Evolutionary conservation across 2,797 vertebrate species (phyloP).

Genomic region (Tauraco hartlaubi): DNA sequence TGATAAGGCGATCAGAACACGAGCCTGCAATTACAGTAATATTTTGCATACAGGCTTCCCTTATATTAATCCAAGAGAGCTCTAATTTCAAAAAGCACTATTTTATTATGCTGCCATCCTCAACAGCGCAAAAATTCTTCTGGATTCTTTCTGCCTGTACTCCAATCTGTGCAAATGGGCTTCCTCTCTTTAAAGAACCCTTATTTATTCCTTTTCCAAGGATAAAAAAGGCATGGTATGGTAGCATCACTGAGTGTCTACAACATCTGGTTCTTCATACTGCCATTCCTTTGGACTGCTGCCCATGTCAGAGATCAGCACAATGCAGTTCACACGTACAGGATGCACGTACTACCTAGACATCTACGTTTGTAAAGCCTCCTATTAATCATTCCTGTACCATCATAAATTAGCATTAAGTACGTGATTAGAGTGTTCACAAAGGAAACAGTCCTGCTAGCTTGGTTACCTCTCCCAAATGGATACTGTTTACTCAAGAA

Average conservation of each 20-base stretch:
- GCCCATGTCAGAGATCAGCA: neutral
- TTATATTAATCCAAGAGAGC: neutral
- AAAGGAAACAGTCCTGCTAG: neutral
- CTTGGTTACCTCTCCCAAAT: neutral
- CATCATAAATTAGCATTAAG: neutral
- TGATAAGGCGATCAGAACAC: constrained; percentile 31
- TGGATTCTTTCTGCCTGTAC: neutral
- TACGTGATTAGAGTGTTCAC: neutral
- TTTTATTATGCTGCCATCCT: neutral
- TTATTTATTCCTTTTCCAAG: neutral
- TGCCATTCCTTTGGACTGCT: neutral
- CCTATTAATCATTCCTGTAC: neutral
- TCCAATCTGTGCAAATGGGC: neutral
- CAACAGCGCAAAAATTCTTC: neutral
- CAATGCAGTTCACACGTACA: neutral
- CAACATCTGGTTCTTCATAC: neutral
- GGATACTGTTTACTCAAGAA: neutral
- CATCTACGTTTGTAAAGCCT: neutral
- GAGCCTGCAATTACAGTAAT: constrained; percentile 42
- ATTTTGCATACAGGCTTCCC: constrained; percentile 8
- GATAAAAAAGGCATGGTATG: neutral
- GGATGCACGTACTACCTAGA: neutral
- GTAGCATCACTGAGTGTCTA: neutral
- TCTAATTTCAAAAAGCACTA: neutral
- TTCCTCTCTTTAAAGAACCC: neutral